phyloP scores from a whole-genome alignment of 2,113 vertebrate species.

The Nesoenas mayeri region DNA sequence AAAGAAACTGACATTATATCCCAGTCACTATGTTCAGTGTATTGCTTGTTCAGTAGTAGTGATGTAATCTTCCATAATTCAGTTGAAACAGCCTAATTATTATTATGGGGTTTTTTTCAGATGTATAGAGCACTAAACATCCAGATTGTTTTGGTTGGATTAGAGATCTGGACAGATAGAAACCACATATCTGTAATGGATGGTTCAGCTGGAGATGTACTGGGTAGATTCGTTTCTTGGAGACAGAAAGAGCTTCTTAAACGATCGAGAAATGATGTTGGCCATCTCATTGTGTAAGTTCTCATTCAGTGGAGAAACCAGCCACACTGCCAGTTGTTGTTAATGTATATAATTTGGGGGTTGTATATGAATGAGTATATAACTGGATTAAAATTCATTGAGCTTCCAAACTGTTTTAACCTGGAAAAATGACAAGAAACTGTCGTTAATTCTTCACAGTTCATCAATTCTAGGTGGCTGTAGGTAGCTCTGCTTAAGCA shows the following conservation, averaged over 20 bases:
- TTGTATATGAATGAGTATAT: neutral
- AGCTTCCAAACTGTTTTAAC: neutral
- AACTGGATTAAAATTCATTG: neutral
- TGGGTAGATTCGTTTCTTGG: constrained; percentile 81
- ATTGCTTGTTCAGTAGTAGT: neutral
- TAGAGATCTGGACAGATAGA: constrained; percentile 77
- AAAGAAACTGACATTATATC: neutral
- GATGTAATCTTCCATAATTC: neutral
- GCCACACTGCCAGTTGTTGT: neutral
- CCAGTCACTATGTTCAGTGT: neutral
- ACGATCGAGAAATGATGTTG: constrained; percentile 73
- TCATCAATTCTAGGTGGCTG: neutral
- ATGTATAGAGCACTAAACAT: constrained; percentile 85
- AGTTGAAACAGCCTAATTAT: neutral
- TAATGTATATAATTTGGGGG: neutral
- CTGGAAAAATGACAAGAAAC: neutral
- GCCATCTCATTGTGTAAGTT: constrained; percentile 85
- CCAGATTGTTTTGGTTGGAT: constrained; percentile 80
- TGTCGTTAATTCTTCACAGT: neutral
- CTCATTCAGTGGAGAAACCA: neutral
- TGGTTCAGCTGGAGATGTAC: constrained; percentile 71
- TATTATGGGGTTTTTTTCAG: constrained; percentile 46
- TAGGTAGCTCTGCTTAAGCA: neutral
- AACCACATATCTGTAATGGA: constrained; percentile 77
- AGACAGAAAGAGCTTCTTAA: constrained; percentile 64